These are phyloP conservation scores for Mylabris phalerata DNA, from an alignment of 1,140 invertebrate species.

Conservation along the genomic window DNA sequence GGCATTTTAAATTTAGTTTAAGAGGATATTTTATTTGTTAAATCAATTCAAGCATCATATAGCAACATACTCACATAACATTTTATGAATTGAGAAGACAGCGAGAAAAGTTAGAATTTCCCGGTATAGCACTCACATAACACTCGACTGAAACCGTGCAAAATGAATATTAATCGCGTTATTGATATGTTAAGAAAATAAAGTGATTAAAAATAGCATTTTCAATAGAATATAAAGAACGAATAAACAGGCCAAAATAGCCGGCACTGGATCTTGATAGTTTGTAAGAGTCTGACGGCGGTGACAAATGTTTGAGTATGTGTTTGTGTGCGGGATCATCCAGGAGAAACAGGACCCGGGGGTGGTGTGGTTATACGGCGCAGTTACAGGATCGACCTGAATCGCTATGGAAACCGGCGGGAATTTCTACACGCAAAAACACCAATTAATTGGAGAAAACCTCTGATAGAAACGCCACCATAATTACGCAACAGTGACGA, in stretches of 20 bases:
- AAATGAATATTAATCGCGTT: no score
- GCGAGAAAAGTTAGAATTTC: constrained; percentile 5
- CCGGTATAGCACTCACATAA: constrained; percentile 7
- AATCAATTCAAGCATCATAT: no score
- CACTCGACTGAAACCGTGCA: not conserved
- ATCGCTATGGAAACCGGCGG: constrained; percentile 14
- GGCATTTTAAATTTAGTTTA: no score
- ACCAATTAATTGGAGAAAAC: constrained; percentile 1
- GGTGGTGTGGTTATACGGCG: constrained; percentile 1
- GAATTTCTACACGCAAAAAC: constrained; percentile 6
- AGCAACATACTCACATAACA: constrained; percentile 6
- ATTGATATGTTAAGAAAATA: no score
- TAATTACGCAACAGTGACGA: no score
- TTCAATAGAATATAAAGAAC: no score
- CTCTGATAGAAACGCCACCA: not conserved
- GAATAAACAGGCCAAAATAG: no score
- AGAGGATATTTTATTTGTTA: no score
- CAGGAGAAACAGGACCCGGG: constrained; percentile 8
- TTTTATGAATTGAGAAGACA: constrained; percentile 9
- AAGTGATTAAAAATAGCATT: no score
- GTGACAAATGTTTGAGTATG: no score
- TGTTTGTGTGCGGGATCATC: constrained; percentile 7
- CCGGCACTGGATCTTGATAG: no score
- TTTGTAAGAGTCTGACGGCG: no score
- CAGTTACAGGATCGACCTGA: constrained; percentile 15